Evolutionary conservation across 2,888 invertebrate species (phyloP), one percentile per base, ranked within the genome.

Genomic region (Catonia carolina): DNA sequence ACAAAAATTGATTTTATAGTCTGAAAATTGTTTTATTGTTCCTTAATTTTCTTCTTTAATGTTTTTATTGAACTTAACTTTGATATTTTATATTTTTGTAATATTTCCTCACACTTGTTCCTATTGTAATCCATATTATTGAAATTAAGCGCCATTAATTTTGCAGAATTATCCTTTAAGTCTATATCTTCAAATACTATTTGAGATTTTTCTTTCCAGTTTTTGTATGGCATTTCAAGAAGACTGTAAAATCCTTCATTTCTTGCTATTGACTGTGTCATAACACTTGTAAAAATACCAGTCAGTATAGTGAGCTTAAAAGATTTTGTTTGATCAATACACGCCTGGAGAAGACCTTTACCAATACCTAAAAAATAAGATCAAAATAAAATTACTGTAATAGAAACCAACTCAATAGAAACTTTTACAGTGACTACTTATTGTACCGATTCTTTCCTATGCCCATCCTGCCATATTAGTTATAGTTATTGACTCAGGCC

Each of bases 221-320:
- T 45, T 8, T 12, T 45, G 22, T 45, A 45, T 6, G 45, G 20
- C n/a, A 20, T 14, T 22, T 45, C 45, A 18, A 20, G 22, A 14
- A 45, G 14, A n/a, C 45, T 22, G 23, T 45, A 22, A 18, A 45
- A 45, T 17, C 45, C 45, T 45, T 45, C 45, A 18, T 45, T 27
- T 6, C 22, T 22, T 1, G 45, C 45, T 45, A 45, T 45, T 14
- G 45, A 14, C n/a, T 45, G 45, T 7, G 22, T 27, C 2, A 14
- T 6, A 23, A 22, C 15, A 22, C 27, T 27, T 45, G 45, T 45
- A 6, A 45, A 4, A 2, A 45, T 22, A 45, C 22, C 14, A 14
- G 45, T 23, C 23, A 45, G 20, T 14, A 45, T 45, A 6, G 23
- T 2, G 14, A 45, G 45, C 20, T 45, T 45, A 22, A 45, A 45